Evolutionary conservation across 2,888 invertebrate species (phyloP), one percentile per base, ranked within the genome.

Genomic region (Tetranychus piercei): DNA sequence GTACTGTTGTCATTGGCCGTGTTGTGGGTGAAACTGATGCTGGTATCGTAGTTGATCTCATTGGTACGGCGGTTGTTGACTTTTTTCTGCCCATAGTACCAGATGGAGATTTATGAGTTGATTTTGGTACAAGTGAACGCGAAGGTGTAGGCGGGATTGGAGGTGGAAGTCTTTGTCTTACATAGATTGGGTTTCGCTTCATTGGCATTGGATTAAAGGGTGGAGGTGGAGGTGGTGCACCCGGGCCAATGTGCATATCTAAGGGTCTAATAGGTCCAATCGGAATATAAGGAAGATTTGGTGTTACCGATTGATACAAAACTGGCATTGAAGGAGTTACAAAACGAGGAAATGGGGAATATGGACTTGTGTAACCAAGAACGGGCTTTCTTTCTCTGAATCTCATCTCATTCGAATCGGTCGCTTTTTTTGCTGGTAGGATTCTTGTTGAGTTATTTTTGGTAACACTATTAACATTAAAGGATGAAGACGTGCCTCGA

Each of bases 81-180:
- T 55, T 55, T 55, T 6, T 55, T 15, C 55, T 55, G 9, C 11
- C 55, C 55, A 55, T 15, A 15, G 55, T 9, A 55, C 11, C 55
- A 15, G 55, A 15, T 55, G 55, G 9, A 3, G 7, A 15, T 55
- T 55, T 55, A 55, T 55, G 34, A 34, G 34, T 55, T 55, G 15
- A 55, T 55, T 55, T 55, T 9, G 55, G 55, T 55, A 15, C 55
- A 55, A 55, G 55, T 55, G 55, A 55, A 55, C 55, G 55, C 0
- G 69, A 22, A 69, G 69, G 69, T 20, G 20, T 69, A 11, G 69
- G 69, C 11, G 69, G 69, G 20, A 69, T 69, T 23, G 69, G 69
- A 69, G 69, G 69, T 69, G 69, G 69, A 23, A 69, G 22, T 11
- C 69, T 18, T 69, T 69, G 69, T 23, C 69, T 69, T 18, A 69